Base-by-base conservation (phyloP, 2,113 vertebrate species). In the Scalopus aquaticus region DNA sequence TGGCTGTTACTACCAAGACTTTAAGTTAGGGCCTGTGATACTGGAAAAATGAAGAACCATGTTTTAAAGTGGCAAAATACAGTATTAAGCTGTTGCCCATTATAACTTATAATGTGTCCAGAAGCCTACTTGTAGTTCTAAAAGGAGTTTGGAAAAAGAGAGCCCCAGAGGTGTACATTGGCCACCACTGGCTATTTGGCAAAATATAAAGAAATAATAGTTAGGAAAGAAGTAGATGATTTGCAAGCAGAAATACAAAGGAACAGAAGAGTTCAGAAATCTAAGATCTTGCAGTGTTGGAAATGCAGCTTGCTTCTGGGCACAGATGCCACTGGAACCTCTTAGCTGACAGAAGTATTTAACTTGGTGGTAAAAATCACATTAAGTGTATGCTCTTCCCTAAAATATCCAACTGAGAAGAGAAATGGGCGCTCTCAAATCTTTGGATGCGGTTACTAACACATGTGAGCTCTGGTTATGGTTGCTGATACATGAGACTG, bases 11-110 rank as follows among this genome's bases (percentile, higher is more conserved):
- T 49, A 49, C 35, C 13, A 84, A 91, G 30, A 74, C 49, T 44
- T 62, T 60, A 35, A n/a, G 22, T 72, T 39, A 78, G 26, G 39
- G 42, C 28, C 73, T 65, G 60, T 1, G 39, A 58, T 49, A 80
- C 49, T 69, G 28, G 78, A 77, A 76, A 94, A 83, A 77, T 28
- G 28, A 32, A 84, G 70, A 88, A 83, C n/a, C 28, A 62, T 70
- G 60, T 77, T 49, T 84, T 58, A 83, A 5, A 42, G 79, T 30
- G 42, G 79, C n/a, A 84, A 90, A 94, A 84, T 83, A 69, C n/a
- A 15, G 77, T 24, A 46, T 51, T 77, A 70, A 42, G 60, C n/a
- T 65, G 9, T 60, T 83, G 60, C 60, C n/a, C 82, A 15, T 77
- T 84, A 30, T 49, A 78, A 78, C 39, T 70, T 60, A 58, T 1